phyloP scores from a whole-genome alignment of 1,140 invertebrate species.

The Drosophila nigromelanica region DNA sequence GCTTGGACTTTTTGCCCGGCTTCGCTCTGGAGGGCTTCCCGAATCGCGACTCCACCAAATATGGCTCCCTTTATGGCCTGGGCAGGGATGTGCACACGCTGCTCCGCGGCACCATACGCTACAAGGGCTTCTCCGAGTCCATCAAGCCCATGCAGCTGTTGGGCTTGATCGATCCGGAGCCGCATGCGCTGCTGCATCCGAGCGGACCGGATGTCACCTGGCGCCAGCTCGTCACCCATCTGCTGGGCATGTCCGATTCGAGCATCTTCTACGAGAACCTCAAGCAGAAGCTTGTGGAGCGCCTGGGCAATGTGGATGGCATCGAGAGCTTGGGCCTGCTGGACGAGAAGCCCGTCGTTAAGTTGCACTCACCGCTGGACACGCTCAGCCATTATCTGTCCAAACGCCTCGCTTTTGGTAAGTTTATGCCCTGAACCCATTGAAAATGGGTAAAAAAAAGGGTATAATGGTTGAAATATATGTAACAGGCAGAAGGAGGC shows the following conservation, averaged over 20 bases:
- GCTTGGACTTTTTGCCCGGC: constrained; percentile 96
- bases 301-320: constrained; percentile 89
- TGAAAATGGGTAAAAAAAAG: too few relatives aligned
- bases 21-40: constrained; percentile 98
- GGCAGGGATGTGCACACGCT: constrained; percentile 92
- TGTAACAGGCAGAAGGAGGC: too few relatives aligned
- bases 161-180: constrained; percentile 94
- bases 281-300: constrained; percentile 90
- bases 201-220: constrained; percentile 98
- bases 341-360: constrained; percentile 92
- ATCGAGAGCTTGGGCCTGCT: constrained; percentile 95
- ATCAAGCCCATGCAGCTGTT: constrained; percentile 93
- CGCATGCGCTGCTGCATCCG: constrained; percentile 94
- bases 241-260: constrained; percentile 92
- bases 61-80: constrained; percentile 94
- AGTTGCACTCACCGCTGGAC: constrained; percentile 94
- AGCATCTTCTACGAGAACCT: constrained; percentile 98
- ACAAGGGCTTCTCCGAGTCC: constrained; percentile 94
- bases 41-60: constrained; percentile 97
- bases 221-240: constrained; percentile 94
- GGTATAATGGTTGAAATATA: too few relatives aligned
- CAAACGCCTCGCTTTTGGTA: constrained; percentile 91
- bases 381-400: constrained; percentile 96
- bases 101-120: constrained; percentile 95
- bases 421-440: too few relatives aligned